Evolutionary conservation across 2,113 vertebrate species (phyloP), one percentile per base, ranked within the genome.

Genomic region (Isichthys henryi): DNA sequence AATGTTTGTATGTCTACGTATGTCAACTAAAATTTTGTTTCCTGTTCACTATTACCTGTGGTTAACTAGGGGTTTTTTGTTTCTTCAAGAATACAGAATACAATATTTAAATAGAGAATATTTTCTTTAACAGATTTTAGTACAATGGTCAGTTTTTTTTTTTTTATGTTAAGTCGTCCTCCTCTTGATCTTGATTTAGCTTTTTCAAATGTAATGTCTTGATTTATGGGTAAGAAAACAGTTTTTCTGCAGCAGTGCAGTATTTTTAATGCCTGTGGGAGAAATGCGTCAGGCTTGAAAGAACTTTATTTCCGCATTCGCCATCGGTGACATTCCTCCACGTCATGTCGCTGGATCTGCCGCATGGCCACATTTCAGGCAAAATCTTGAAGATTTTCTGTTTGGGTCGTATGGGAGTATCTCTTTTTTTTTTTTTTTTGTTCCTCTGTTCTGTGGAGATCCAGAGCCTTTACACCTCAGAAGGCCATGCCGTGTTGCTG

Each of bases 41-140:
- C 35, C 74, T 43, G 17, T 80, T 80, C 74, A 39, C 74, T 8
- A 43, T 43, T 80, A 17, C 39, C 74, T 80, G 74, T 80, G 35
- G 74, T 80, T 80, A 80, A 70, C 58, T 66, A 31, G 9, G 35
- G 31, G 31, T 80, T 43, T 62, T 80, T 80, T 43, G 17, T 39
- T 70, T 70, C n/a, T 80, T 80, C 19, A 80, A 80, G 17, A 43
- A 80, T 80, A 43, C 74, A 80, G 35, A 80, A 80, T 39, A 80
- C 74, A 80, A 80, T 35, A 80, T 70, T 70, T 70, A 80, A 39
- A 80, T 80, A 80, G 74, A 80, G 74, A 43, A 80, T 80, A 80
- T 80, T 80, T 80, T 74, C 31, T 74, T 74, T 39, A 39, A 80
- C 35, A 39, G 17, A 80, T 80, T 80, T 80, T 80, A 80, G 13